Evolutionary conservation across 2,797 vertebrate genomes (phyloP).

Genomic region (Gymnocypris eckloni): DNA sequence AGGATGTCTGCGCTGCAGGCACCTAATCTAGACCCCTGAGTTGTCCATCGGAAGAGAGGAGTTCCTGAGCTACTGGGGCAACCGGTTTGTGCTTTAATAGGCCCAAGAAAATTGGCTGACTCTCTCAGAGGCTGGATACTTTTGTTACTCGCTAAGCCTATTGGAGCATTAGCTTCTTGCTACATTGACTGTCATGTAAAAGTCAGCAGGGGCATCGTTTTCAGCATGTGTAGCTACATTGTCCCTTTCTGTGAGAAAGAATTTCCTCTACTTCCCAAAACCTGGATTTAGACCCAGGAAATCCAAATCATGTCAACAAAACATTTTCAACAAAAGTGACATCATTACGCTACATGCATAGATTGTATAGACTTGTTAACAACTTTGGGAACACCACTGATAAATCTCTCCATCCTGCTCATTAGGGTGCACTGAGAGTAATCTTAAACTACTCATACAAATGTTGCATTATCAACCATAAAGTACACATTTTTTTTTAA

Average conservation of each 20-base stretch:
- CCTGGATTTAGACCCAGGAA: slow-evolving; percentile 73
- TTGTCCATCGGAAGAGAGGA: slow-evolving; percentile 68
- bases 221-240: slow-evolving; percentile 80
- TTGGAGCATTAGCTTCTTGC: slow-evolving; percentile 77
- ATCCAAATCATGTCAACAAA: slow-evolving; percentile 74
- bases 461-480: not conserved
- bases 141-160: slow-evolving; percentile 79
- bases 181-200: slow-evolving; percentile 77
- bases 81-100: slow-evolving; percentile 78
- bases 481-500: not conserved
- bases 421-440: slow-evolving; percentile 34
- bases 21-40: slow-evolving; percentile 70
- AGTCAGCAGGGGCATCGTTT: slow-evolving; percentile 81
- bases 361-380: slow-evolving; percentile 57
- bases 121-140: slow-evolving; percentile 74
- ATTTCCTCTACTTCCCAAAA: slow-evolving; percentile 73
- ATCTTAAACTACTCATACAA: not conserved
- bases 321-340: slow-evolving; percentile 64
- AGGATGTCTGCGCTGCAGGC: slow-evolving; percentile 72
- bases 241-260: slow-evolving; percentile 71
- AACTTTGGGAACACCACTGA: slow-evolving; percentile 19
- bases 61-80: slow-evolving; percentile 68
- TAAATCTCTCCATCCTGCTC: slow-evolving; percentile 38
- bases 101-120: slow-evolving; percentile 72
- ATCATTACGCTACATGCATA: slow-evolving; percentile 69